A percentile compares a stretch with the other conserved stretches of the same genome.
Conservation (phyloP, 2,113 vertebrate genomes). For the Lampris megalopsis region DNA sequence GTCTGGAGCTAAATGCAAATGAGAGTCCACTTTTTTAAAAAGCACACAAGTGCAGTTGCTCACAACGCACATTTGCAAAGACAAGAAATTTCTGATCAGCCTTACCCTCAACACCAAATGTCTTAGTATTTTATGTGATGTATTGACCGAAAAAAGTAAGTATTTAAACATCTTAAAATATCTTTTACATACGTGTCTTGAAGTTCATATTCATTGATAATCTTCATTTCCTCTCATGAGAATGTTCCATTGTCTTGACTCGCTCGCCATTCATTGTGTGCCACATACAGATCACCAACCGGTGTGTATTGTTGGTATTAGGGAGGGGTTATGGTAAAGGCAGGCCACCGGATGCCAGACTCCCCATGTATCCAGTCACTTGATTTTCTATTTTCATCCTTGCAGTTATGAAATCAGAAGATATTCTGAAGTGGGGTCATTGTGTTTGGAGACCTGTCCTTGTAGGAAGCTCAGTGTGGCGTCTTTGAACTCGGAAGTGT, state of each 20-base stretch:
- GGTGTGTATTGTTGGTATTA: background rate
- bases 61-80: too few species aligned
- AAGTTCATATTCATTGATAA: too few species aligned
- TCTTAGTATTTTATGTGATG: background rate
- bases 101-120: too few species aligned
- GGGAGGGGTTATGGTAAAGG: conserved; percentile 9
- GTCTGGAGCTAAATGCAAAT: background rate
- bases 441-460: conserved; percentile 6
- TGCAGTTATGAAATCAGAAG: conserved; percentile 26
- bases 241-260: background rate
- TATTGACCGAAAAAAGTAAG: background rate
- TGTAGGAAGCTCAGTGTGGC: conserved; percentile 1
- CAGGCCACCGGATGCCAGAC: background rate
- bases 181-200: too few species aligned
- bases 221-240: background rate
- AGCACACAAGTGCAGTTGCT: background rate
- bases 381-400: conserved; percentile 16
- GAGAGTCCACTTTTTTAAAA: background rate
- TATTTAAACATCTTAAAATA: too few species aligned
- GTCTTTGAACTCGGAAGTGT: conserved; percentile 26
- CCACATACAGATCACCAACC: background rate
- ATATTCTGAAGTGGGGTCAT: background rate
- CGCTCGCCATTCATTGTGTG: too few species aligned
- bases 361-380: background rate
- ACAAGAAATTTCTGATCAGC: too few species aligned